phyloP scores from a whole-genome alignment of 2,797 vertebrate genomes.

The Microcaecilia unicolor region DNA sequence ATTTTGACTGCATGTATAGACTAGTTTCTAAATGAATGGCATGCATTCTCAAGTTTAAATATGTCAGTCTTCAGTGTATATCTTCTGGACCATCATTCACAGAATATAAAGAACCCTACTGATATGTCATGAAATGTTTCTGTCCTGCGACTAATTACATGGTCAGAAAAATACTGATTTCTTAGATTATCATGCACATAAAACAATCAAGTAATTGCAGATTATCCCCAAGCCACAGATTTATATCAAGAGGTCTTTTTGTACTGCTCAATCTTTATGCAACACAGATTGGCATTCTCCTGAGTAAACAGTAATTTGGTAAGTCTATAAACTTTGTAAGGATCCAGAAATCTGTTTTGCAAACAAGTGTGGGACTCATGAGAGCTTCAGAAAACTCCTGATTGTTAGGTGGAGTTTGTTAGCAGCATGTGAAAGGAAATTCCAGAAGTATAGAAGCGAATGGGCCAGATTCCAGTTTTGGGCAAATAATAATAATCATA shows the following conservation, averaged over 20 bases:
- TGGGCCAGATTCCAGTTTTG: no score
- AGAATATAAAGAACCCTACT: background rate
- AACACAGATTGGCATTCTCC: constrained; percentile 2
- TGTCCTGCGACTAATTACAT: background rate
- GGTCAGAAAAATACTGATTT: accelerated
- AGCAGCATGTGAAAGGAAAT: no score
- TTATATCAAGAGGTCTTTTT: no score
- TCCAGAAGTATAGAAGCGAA: no score
- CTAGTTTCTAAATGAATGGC: background rate
- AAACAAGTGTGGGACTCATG: no score
- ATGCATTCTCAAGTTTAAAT: background rate
- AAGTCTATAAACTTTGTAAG: background rate
- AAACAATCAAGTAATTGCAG: accelerated
- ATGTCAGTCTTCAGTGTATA: background rate
- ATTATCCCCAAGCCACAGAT: background rate
- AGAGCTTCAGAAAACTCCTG: background rate
- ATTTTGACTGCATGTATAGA: background rate
- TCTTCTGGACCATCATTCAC: background rate
- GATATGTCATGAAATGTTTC: background rate
- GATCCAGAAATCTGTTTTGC: constrained; percentile 5
- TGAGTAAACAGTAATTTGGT: constrained; percentile 11
- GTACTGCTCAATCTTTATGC: no score
- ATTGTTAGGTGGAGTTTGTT: background rate
- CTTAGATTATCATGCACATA: accelerated
- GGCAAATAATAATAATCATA: no score